Evolutionary conservation across 2,797 vertebrate genomes (phyloP).

Genomic region (Acrocephalus scirpaceus): DNA sequence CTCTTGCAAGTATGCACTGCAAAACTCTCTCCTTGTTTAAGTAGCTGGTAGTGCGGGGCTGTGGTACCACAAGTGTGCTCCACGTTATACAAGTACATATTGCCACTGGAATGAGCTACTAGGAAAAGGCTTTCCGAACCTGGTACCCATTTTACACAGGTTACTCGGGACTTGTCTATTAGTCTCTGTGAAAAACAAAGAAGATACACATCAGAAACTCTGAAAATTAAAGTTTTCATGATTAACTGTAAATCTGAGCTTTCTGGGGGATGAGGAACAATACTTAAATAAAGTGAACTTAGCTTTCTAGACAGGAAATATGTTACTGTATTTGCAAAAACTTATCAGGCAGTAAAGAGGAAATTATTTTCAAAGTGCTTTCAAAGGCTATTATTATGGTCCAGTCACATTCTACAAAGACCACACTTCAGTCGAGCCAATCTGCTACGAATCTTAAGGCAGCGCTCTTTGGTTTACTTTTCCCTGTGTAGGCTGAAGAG

Average conservation of each 20-base stretch:
- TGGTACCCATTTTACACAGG: conserved; percentile 97
- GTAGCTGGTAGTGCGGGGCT: conserved; percentile 95
- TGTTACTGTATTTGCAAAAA: not conserved
- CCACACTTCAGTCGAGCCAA: not conserved
- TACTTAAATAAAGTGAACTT: not conserved
- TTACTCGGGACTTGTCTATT: conserved; percentile 98
- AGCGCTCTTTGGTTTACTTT: not conserved
- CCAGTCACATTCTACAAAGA: not conserved
- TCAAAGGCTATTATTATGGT: not conserved
- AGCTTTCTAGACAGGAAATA: not conserved
- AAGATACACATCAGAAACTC: conserved; percentile 65
- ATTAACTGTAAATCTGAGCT: conserved; percentile 16
- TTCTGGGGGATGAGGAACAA: not conserved
- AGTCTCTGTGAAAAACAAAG: conserved; percentile 88
- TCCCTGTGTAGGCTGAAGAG: not conserved
- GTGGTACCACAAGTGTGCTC: conserved; percentile 95
- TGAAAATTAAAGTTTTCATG: conserved; percentile 8
- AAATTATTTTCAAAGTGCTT: not conserved
- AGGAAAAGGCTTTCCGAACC: conserved; percentile 97
- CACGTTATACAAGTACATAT: conserved; percentile 97
- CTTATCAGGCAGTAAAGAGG: not conserved
- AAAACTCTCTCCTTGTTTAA: conserved; percentile 96
- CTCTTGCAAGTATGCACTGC: conserved; percentile 98
- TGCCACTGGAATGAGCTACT: conserved; percentile 95
- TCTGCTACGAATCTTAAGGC: not conserved